phyloP scores from a whole-genome alignment of 2,797 vertebrate genomes.

The Squalus acanthias region DNA sequence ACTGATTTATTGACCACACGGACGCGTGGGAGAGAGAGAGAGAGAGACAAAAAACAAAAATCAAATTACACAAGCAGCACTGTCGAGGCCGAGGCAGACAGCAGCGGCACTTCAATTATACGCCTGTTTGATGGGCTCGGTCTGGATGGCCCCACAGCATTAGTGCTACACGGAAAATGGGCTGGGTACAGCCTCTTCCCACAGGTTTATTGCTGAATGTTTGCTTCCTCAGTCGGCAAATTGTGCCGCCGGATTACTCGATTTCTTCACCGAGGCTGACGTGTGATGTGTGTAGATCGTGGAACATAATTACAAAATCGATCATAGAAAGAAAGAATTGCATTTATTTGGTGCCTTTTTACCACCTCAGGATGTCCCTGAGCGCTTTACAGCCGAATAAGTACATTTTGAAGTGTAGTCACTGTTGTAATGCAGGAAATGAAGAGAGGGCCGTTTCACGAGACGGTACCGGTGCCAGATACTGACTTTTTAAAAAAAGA shows the following conservation, averaged over 20 bases:
- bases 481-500: no score
- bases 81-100: neutral
- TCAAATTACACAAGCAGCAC: neutral
- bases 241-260: neutral
- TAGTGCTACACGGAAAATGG: neutral
- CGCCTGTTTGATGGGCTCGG: neutral
- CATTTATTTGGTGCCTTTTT: no score
- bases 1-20: slow-evolving; percentile 42
- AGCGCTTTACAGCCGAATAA: no score
- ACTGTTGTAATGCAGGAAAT: no score
- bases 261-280: neutral
- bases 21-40: slow-evolving; percentile 41
- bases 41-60: neutral
- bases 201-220: neutral
- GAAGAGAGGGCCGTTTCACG: no score
- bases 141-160: neutral
- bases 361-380: no score
- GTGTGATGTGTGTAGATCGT: neutral
- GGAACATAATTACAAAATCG: neutral
- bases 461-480: no score
- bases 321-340: neutral
- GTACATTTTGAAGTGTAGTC: no score
- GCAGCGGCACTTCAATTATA: neutral
- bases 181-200: neutral
- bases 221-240: neutral